These are phyloP conservation scores for Emberiza fucata DNA, from an alignment of 2,113 vertebrate species.

Conservation along the genomic window DNA sequence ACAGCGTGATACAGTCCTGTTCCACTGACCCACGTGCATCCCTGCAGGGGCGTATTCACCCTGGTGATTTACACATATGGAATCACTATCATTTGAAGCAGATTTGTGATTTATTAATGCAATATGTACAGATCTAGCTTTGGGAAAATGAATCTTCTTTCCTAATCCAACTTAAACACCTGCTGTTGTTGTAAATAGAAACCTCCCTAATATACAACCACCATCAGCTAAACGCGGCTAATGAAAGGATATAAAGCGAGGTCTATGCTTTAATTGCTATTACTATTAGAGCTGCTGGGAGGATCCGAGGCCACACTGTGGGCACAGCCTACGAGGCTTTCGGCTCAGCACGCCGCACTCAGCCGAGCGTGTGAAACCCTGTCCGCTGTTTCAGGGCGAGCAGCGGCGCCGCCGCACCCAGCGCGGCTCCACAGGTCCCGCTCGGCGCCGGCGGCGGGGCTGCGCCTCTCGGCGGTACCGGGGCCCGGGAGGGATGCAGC, in stretches of 20 bases:
- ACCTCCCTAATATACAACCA: neutral
- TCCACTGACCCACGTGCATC: neutral
- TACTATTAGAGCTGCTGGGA: neutral
- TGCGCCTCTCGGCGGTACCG: neutral
- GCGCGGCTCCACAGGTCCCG: constrained; percentile 33
- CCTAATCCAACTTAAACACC: neutral
- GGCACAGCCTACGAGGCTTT: neutral
- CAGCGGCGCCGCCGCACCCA: neutral
- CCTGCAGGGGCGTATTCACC: neutral
- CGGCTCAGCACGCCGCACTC: neutral
- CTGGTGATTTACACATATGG: neutral
- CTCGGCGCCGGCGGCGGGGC: neutral
- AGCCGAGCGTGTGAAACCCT: rapidly evolving
- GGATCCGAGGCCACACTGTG: neutral
- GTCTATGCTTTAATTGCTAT: no score
- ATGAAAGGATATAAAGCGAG: neutral
- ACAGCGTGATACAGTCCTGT: neutral
- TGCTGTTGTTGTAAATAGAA: neutral
- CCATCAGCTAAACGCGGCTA: neutral
- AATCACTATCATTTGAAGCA: neutral
- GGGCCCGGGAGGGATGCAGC: neutral
- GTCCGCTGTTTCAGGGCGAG: neutral
- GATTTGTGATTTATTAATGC: neutral
- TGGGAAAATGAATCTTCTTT: neutral
- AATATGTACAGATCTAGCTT: neutral